Evolutionary conservation across 2,888 invertebrate genomes (phyloP), one percentile per base, ranked within the genome.

Genomic region (Lasioglossum figueresi): DNA sequence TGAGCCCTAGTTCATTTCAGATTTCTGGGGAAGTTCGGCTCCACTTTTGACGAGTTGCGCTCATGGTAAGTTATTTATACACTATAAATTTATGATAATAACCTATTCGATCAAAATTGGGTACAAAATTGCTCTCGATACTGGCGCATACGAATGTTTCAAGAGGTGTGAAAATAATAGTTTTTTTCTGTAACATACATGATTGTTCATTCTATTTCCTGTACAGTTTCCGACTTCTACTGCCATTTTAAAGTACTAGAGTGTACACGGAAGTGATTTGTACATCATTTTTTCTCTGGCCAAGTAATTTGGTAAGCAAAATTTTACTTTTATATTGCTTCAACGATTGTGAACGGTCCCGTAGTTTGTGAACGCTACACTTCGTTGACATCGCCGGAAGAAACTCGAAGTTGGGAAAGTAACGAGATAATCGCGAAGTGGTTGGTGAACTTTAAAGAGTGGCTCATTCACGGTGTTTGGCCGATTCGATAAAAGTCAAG

Each of bases 401-500:
- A 68, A 68, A 68, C 48, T 52, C 16, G 12, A 31, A 19, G 40
- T 45, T 72, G 43, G 34, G 31, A 27, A 45, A 45, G 75, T 86
- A 87, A 87, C 70, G 70, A 72, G 70, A 83, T 87, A 84, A 84
- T 73, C 52, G 71, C 52, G 52, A 86, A 81, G 86, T 79, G 76
- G 78, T 70, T 34, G 82, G 78, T 40, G 31, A 79, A 73, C 79
- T 79, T 43, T 74, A 84, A 84, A 78, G 79, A 74, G n/a, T 14
- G 79, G 84, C 75, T 83, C 79, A 52, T 80, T 83, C 71, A 59
- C 85, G 81, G 83, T 79, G 79, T 80, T 84, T 80, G 78, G 73
- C 68, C 77, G 84, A 84, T 77, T 86, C 90, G 88, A 89, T 91
- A 85, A 91, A 91, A 89, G 84, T 83, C 56, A 82, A 74, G 88